These are phyloP conservation scores for Coenonympha arcania DNA, from an alignment of 2,888 invertebrate species.

Conservation along the genomic window DNA sequence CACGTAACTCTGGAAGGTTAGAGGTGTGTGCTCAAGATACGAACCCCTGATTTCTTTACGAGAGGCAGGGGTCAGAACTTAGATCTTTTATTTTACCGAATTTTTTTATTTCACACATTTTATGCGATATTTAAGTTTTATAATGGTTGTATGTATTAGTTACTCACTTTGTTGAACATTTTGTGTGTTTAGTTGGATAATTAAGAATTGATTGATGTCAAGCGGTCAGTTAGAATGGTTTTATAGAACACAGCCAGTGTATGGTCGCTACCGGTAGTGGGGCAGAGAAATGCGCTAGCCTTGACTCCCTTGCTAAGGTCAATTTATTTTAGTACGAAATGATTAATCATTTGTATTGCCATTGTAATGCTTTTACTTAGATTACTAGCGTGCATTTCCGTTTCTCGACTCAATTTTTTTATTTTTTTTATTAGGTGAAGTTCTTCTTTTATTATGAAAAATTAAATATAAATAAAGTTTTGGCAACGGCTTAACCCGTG, in stretches of 20 bases:
- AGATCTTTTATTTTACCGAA: too few relatives aligned
- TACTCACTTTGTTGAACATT: conserved; percentile 60
- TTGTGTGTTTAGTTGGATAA: conserved; percentile 47
- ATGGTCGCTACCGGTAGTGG: conserved; percentile 32
- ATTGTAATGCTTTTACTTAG: conserved; percentile 1
- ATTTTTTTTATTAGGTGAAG: too few relatives aligned
- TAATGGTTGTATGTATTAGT: neutral
- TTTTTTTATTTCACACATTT: too few relatives aligned
- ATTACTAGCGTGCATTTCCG: neutral
- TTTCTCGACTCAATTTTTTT: neutral
- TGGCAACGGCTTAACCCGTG: too few relatives aligned
- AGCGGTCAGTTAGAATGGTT: conserved; percentile 46
- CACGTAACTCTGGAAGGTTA: too few relatives aligned
- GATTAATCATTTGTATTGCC: conserved; percentile 32
- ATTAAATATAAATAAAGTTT: too few relatives aligned
- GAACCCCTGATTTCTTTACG: too few relatives aligned
- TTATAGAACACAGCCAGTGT: conserved; percentile 45
- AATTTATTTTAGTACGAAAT: conserved; percentile 32
- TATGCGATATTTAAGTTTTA: neutral
- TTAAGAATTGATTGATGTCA: conserved; percentile 52
- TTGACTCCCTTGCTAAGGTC: conserved; percentile 51
- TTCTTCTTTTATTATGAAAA: too few relatives aligned
- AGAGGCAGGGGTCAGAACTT: too few relatives aligned
- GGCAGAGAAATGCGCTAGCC: conserved; percentile 37
- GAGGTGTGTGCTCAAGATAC: too few relatives aligned